Base-by-base conservation (phyloP, 2,797 vertebrate species). In the Typhlichthys subterraneus region DNA sequence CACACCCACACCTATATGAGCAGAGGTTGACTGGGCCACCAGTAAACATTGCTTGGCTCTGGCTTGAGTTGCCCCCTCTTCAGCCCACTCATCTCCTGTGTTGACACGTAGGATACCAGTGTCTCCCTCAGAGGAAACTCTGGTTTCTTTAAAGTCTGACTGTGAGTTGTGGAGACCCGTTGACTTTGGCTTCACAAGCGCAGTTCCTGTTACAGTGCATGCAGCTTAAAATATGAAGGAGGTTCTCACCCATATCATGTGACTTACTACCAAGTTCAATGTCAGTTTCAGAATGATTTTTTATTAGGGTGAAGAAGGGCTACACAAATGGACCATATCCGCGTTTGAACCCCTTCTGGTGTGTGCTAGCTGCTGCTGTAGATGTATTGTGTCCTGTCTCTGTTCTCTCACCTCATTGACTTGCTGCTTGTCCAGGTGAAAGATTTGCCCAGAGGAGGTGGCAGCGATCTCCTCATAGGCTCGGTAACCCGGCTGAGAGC, bases 381-480 rank as follows among this genome's bases (percentile, higher is more conserved):
- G 8, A 38, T 38, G 33, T 33, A 51, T 55, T 38, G 45, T 14
- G 7, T 31, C 7, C 23, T 52, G 12, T n/a, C 2, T 0, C 55
- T 38, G 23, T 7, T 13, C 0, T 14, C 94, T 94, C 79, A 98
- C 97, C 96, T 99, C 96, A 0, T 96, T 93, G 85, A 98, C 97
- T 81, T 97, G 96, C 86, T 96, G 95, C 87, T 98, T 99, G 90
- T 96, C 96, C 91, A 99, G 83, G 87, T 99, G 97, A 85, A 99
- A 98, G 77, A 99, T 96, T 75, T 99, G 97, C 55, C 97, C 97
- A 0, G 97, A 98, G 77, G 96, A 98, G 69, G 93, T 94, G 73
- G 96, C 95, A 0, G 97, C 97, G 0, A 99, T 95, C 86, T 97
- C 96, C 86, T 99, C 96, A 0, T 96, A 99, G 0, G 89, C 96